phyloP scores from a whole-genome alignment of 1,140 invertebrate species.

The Spodoptera litura region DNA sequence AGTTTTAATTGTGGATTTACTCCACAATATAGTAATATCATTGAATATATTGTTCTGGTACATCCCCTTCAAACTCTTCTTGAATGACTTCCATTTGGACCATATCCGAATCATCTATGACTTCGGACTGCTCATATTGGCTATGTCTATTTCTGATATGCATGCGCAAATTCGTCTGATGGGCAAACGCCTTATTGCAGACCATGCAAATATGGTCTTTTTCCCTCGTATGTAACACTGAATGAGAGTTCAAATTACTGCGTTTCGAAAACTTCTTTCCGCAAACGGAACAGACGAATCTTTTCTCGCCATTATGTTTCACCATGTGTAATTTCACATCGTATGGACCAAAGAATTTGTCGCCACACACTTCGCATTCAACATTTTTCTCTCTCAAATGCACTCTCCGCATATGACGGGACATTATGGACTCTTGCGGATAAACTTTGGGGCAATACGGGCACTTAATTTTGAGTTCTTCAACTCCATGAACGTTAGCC shows the following conservation, averaged over 20 bases:
- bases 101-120: slow-evolving; percentile 60
- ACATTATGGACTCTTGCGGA: slow-evolving; percentile 80
- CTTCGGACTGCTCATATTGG: slow-evolving; percentile 52
- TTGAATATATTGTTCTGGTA: slow-evolving; percentile 56
- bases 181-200: slow-evolving; percentile 85
- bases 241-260: slow-evolving; percentile 86
- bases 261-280: slow-evolving; percentile 87
- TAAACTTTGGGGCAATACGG: slow-evolving; percentile 76
- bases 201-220: slow-evolving; percentile 84
- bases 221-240: slow-evolving; percentile 85
- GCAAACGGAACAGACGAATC: slow-evolving; percentile 87
- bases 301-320: slow-evolving; percentile 89
- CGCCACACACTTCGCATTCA: slow-evolving; percentile 84
- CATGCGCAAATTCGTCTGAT: slow-evolving; percentile 70
- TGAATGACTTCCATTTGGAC: slow-evolving; percentile 67
- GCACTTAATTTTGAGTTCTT: slow-evolving; percentile 79
- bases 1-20: slow-evolving; percentile 6
- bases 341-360: slow-evolving; percentile 90
- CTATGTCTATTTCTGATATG: slow-evolving; percentile 71
- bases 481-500: slow-evolving; percentile 77
- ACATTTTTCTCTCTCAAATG: slow-evolving; percentile 79
- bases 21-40: slow-evolving; percentile 34
- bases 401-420: slow-evolving; percentile 77
- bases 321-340: slow-evolving; percentile 90
- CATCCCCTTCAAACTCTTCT: slow-evolving; percentile 62